Evolutionary conservation across 2,113 vertebrate species (phyloP), one percentile per base, ranked within the genome.

Genomic region (Dipodomys ordii): DNA sequence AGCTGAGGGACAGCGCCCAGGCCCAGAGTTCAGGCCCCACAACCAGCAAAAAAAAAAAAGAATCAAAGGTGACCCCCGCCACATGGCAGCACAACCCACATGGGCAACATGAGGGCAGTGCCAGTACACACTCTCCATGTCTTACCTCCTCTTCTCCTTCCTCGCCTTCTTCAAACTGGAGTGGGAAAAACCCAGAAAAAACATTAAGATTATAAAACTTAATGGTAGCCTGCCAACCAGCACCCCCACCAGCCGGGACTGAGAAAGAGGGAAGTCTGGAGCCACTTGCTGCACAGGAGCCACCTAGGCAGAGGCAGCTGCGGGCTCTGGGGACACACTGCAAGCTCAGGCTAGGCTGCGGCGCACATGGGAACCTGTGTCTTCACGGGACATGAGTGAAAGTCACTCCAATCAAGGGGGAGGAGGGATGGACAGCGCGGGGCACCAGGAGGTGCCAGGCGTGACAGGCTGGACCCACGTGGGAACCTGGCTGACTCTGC

Each of bases 121-220:
- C 53, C 53, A 57, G 15, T 13, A 16, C 53, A 57, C 15, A 13
- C 15, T 16, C 9, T 9, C 49, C 49, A 53, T 13, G 15, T 57
- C 99, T 97, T 96, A 99, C 99, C 99, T 99, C 99, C 97, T 99
- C 99, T 96, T 99, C 99, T 92, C 99, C 99, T 97, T 99, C 99
- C 96, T 99, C 99, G 35, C 99, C 98, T 97, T 99, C 99, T 98
- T 99, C 99, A 98, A 99, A 99, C 99, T 99, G 98, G 90, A 98
- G 96, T 86, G 97, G 96, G 74, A 35, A 87, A 85, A 78, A 64
- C 19, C 62, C 19, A 64, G 8, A 64, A 78, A 94, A 95, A 96
- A 49, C 0, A 15, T 1, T 79, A 98, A 89, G 27, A 84, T 20
- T 77, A 1, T 2, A 77, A 30, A 92, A 35, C 28, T 3, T 23